Base-by-base conservation (phyloP, 1,140 invertebrate genomes). In the Scaptomyza graminum region DNA sequence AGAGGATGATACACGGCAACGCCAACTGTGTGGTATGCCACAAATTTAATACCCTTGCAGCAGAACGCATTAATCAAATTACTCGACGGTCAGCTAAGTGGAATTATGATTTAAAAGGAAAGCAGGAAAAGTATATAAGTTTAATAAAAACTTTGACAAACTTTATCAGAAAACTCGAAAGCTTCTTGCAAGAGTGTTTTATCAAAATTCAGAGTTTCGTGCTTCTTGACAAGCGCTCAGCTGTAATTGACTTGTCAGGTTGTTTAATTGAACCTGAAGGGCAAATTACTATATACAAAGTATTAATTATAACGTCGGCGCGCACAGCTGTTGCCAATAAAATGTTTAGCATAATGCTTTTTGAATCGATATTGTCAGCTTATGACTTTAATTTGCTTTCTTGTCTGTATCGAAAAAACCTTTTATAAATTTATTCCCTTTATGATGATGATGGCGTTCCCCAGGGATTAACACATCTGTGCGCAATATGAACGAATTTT, bases 171-270 rank as follows among this genome's bases (percentile, higher is more conserved):
- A 44, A 22, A 28, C 11, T 5, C 2, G 25, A 7, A 25, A 6
- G 25, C 54, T 6, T 7, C 37, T n/a, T 7, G 8, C 3, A 28
- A 57, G 39, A 9, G 39, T 28, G 31, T 41, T 7, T 15, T 12
- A 18, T 16, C 28, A 61, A 47, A 56, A 44, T 70, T 37, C 34
- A 37, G 60, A 43, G 46, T 25, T 49, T 54, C 31, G 49, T 87
- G 63, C 37, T 46, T 39, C 9, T 67, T 84, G 80, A 73, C 74
- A 80, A 46, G 56, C 56, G 16, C 16, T 15, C 47, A 54, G 47
- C 57, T 44, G 63, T 87, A 88, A 87, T 88, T 87, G 79, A 62
- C 83, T 72, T 79, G 79, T 79, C 79, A 74, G 72, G 67, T 82
- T 83, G 54, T 78, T 87, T 87, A 88, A 87, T 87, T 87, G 83